These are phyloP conservation scores for Oreochromis tanganicae DNA, from an alignment of 2,113 vertebrate species.

Conservation along the genomic window DNA sequence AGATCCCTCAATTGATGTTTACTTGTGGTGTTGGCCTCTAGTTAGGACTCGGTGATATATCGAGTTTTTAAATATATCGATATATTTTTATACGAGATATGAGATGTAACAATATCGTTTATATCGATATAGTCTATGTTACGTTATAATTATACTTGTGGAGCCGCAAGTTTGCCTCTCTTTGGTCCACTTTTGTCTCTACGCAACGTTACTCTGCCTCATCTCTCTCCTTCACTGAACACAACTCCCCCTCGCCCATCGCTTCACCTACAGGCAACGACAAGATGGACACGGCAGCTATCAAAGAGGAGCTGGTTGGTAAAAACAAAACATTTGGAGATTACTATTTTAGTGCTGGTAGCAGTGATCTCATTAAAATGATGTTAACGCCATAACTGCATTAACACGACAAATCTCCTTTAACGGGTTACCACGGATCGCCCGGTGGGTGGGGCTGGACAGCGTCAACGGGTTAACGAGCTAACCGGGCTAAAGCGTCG, in stretches of 20 bases:
- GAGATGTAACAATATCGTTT: accelerated
- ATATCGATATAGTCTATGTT: background rate
- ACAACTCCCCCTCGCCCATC: background rate
- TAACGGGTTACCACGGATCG: background rate
- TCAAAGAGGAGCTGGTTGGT: background rate
- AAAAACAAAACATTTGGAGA: background rate
- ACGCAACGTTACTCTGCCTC: accelerated
- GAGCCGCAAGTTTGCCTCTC: background rate
- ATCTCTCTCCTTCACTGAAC: background rate
- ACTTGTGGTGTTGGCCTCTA: no score
- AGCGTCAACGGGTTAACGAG: background rate
- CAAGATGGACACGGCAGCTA: background rate
- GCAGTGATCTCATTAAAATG: background rate
- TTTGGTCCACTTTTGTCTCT: background rate
- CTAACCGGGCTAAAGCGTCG: background rate
- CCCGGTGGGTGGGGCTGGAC: accelerated
- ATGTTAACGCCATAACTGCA: background rate
- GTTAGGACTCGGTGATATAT: background rate
- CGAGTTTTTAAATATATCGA: accelerated
- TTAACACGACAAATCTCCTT: background rate
- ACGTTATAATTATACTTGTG: background rate
- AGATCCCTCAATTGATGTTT: no score
- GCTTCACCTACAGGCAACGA: background rate
- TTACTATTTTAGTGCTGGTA: background rate
- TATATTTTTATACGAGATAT: background rate